Base-by-base conservation (phyloP, 2,113 vertebrate species). In the Forbesichthys papilliferus region DNA sequence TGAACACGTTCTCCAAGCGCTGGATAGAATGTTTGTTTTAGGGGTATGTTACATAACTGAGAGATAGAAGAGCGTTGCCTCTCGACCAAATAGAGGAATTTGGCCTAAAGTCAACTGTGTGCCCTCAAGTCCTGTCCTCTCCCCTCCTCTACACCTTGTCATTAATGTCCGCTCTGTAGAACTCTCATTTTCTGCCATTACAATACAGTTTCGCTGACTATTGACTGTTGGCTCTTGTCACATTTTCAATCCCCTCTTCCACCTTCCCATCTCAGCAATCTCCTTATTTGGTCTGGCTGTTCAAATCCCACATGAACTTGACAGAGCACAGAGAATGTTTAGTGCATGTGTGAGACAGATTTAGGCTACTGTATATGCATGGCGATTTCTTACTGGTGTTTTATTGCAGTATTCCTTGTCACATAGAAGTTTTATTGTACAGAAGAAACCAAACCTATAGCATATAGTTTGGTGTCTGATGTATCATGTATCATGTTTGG, bases 1-100 rank as follows among this genome's bases (percentile, higher is more conserved):
- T 33, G 11, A 52, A 54, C 75, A 75, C 72, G 80, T 83, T 83
- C 71, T 20, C 59, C 69, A 62, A 84, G 83, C 69, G 81, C 56
- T 11, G 33, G 47, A 5, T 12, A 7, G 55, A 9, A 18, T 27
- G 13, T 27, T 5, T 11, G 14, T 57, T 57, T 57, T 11, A n/a
- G 55, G 13, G 53, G 13, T 8, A 8, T 42, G 55, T 57, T 57
- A 57, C 55, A 27, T 57, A 57, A 57, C 55, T 16, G 11, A 57
- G 1, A 71, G 16, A 58, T 9, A 11, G 51, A 72, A 64, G 14
- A 64, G 54, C 20, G 58, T 71, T 57, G 80, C 20, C 27, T 27
- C 27, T 27, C 2, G 27, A 27, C 27, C 27, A 3, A 27, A 27
- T 27, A 27, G 27, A 27, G 33, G 74, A 55, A 48, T 5, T 46